These are phyloP conservation scores for Carlito syrichta DNA, from an alignment of 2,113 vertebrate species.

Conservation along the genomic window DNA sequence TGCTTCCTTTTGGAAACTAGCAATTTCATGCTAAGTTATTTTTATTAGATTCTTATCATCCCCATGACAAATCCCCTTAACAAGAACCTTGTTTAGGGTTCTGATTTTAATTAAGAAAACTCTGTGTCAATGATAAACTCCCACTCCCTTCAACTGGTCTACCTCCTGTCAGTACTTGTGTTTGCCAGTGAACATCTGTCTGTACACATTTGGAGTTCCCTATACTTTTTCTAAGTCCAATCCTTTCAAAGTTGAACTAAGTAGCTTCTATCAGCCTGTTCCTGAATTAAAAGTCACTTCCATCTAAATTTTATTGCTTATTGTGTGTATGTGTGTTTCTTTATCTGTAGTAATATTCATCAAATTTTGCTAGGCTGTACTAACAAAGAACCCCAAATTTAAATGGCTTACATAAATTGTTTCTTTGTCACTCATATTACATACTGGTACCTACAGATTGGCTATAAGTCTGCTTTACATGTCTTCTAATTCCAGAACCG, in stretches of 20 bases:
- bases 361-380: neutral
- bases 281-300: neutral
- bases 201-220: neutral
- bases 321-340: neutral
- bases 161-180: neutral
- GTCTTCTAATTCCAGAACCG: neutral
- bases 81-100: constrained; percentile 43
- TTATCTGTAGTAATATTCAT: neutral
- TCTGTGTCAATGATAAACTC: constrained; percentile 25
- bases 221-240: neutral
- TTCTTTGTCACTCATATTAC: neutral
- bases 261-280: neutral
- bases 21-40: constrained; percentile 71
- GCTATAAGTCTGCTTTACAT: neutral
- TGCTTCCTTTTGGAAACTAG: constrained; percentile 67
- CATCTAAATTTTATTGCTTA: neutral
- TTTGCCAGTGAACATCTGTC: neutral
- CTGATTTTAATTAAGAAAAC: constrained; percentile 65
- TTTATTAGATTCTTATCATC: constrained; percentile 70
- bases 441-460: neutral
- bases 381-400: neutral
- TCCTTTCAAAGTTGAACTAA: neutral
- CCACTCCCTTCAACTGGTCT: neutral
- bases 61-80: constrained; percentile 47
- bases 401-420: neutral